phyloP scores from a whole-genome alignment of 2,888 invertebrate genomes.

The Cephus sareptanus region DNA sequence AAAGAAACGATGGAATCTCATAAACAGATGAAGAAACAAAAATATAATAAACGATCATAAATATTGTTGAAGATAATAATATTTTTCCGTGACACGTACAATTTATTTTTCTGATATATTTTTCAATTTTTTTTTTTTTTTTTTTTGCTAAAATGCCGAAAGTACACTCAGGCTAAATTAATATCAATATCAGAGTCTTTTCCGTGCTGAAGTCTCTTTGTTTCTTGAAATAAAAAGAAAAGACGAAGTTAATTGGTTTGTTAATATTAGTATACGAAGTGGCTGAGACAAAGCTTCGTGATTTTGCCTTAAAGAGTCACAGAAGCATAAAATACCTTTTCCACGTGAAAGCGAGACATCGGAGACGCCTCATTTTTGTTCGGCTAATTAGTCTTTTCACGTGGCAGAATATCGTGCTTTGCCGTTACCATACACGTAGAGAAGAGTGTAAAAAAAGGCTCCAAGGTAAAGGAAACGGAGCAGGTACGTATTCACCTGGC shows the following conservation, averaged over 20 bases:
- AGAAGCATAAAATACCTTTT: background rate
- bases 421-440: background rate
- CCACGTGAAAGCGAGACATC: background rate
- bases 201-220: background rate
- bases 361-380: background rate
- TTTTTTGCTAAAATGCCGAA: background rate
- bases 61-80: background rate
- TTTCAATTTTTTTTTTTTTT: background rate
- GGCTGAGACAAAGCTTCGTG: background rate
- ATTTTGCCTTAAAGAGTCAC: background rate
- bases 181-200: background rate
- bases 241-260: background rate
- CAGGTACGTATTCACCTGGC: background rate
- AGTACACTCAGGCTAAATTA: too few species aligned
- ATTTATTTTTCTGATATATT: background rate
- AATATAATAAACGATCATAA: background rate
- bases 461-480: background rate
- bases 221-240: background rate
- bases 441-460: background rate
- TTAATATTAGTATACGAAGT: background rate
- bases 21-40: background rate
- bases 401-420: background rate
- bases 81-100: background rate
- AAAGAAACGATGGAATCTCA: background rate
- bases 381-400: background rate